Evolutionary conservation across 2,113 vertebrate genomes (phyloP).

Genomic region (Chitala chitala): DNA sequence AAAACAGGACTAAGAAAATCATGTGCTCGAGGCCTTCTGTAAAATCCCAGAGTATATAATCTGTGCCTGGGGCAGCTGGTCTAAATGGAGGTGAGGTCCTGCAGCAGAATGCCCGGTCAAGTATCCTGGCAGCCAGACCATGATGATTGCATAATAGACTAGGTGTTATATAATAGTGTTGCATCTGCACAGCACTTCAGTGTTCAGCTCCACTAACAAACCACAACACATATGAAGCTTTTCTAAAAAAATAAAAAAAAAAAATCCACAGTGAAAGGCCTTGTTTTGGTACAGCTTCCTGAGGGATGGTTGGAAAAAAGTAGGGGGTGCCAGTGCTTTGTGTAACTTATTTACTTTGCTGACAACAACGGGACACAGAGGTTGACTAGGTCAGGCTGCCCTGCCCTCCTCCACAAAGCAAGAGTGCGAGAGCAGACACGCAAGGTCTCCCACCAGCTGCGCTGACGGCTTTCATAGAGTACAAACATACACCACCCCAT

Average conservation of each 20-base stretch:
- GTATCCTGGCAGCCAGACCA: background rate
- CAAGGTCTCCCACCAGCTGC: background rate
- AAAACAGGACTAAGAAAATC: background rate
- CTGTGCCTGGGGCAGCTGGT: background rate
- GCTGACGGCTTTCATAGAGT: too few relatives aligned
- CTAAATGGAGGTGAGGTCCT: background rate
- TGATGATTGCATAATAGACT: background rate
- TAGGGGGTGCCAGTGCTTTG: too few relatives aligned
- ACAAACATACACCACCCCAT: too few relatives aligned
- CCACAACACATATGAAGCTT: background rate
- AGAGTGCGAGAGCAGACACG: background rate
- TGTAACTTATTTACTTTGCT: too few relatives aligned
- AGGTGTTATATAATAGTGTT: background rate
- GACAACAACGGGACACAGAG: too few relatives aligned
- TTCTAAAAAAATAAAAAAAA: conserved; percentile 1
- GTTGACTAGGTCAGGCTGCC: background rate
- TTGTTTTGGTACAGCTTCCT: background rate
- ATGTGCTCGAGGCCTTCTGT: background rate
- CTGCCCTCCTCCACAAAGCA: background rate
- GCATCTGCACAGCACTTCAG: background rate
- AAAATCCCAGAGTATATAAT: background rate
- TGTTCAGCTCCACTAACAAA: background rate
- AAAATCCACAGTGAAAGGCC: too few relatives aligned
- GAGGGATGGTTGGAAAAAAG: too few relatives aligned
- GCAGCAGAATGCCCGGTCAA: background rate